Evolutionary conservation across 2,797 vertebrate species (phyloP).

Genomic region (Cottoperca gobio): DNA sequence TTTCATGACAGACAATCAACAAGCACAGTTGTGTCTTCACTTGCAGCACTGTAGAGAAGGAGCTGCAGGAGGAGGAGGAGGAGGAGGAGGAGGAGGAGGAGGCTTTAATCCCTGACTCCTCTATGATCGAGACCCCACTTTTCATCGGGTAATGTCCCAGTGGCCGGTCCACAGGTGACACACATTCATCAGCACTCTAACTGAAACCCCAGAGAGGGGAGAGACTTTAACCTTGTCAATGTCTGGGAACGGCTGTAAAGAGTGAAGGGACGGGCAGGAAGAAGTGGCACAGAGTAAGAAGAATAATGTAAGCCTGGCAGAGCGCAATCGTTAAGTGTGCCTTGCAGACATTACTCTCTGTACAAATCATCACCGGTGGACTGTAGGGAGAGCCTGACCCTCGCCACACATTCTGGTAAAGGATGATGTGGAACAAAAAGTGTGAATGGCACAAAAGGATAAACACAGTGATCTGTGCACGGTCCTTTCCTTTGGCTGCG

Average conservation of each 20-base stretch:
- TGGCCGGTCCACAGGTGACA: slow-evolving; percentile 57
- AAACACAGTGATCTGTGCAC: slow-evolving; percentile 42
- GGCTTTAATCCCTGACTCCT: slow-evolving; percentile 45
- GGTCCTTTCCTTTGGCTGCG: slow-evolving; percentile 41
- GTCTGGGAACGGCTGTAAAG: slow-evolving; percentile 56
- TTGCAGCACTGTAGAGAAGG: slow-evolving; percentile 12
- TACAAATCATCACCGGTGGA: slow-evolving; percentile 73
- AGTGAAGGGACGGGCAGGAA: slow-evolving; percentile 44
- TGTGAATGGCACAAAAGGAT: slow-evolving; percentile 57
- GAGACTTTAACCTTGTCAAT: slow-evolving; percentile 73
- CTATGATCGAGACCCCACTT: slow-evolving; percentile 51
- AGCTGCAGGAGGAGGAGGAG: slow-evolving; percentile 21
- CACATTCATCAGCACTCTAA: slow-evolving; percentile 68
- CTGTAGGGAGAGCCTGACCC: slow-evolving; percentile 70
- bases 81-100: not conserved
- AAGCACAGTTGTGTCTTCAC: slow-evolving; percentile 13
- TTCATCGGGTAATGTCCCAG: slow-evolving; percentile 53
- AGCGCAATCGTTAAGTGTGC: slow-evolving; percentile 70
- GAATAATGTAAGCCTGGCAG: slow-evolving; percentile 63
- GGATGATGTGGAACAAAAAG: slow-evolving; percentile 49
- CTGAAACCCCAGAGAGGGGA: slow-evolving; percentile 63
- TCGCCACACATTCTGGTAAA: slow-evolving; percentile 58
- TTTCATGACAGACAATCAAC: slow-evolving; percentile 4
- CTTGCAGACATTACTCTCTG: slow-evolving; percentile 66
- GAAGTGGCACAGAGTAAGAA: slow-evolving; percentile 60